Base-by-base conservation (phyloP, 1,140 invertebrate species). In the Pararge aegeria region DNA sequence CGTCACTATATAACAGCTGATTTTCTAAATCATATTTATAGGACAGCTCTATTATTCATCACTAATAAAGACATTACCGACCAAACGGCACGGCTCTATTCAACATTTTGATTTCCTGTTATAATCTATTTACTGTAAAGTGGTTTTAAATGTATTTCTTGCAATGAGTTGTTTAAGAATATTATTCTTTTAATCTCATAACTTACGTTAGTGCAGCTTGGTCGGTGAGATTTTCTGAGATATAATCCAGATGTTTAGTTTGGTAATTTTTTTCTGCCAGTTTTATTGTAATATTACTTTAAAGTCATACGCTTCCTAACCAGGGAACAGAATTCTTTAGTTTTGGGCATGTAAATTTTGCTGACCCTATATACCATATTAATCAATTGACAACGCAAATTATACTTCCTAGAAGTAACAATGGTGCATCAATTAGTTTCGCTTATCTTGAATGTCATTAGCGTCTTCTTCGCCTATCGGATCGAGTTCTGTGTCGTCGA, bases 1-100 rank as follows among this genome's bases (percentile, higher is more conserved):
- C 87, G 85, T 89, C 85, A 89, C 82, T 86, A 78, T n/a, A n/a
- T 89, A 89, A 89, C 87, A 89, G 85, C 87, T 88, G 87, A 89
- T 84, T 79, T 89, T 84, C 87, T 84, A 86, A 83, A 77, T 88
- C 83, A 83, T 80, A 78, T 82, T 81, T 80, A 79, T 78, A 81
- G 80, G 87, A 89, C 87, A 88, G 85, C 85, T 88, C 87, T 89
- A 89, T 89, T 89, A 89, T 89, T 87, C 83, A 87, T 84, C 73
- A 89, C 83, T 87, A 89, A 89, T 89, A 78, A 72, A 64, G 52
- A 73, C 66, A 76, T 62, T 56, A 80, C 83, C 79, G 72, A 84
- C 75, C 77, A 87, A 87, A 87, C 83, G 83, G 78, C 78, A 80
- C 72, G 59, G 13, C 44, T 9, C 13, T 20, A 21, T 27, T 27